Conservation (phyloP, 2,113 vertebrate genomes). For the Eupsittula cactorum region DNA sequence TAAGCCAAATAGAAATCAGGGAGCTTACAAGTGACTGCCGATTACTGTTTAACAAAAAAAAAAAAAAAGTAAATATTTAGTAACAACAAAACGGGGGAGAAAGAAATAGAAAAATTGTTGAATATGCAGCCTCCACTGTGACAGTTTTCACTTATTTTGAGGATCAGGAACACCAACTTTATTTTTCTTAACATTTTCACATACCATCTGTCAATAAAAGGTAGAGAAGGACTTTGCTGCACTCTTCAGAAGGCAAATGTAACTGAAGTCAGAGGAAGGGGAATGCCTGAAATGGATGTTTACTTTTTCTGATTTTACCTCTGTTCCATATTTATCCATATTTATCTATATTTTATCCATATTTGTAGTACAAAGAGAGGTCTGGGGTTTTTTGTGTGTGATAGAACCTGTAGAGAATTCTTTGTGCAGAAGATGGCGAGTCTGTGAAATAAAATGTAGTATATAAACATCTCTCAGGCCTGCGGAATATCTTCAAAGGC, state of each 20-base stretch:
- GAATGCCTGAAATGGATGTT: background rate
- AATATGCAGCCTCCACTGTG: background rate
- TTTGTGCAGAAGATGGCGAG: background rate
- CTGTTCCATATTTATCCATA: background rate
- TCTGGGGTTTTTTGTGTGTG: background rate
- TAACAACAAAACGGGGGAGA: background rate
- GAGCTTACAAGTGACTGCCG: background rate
- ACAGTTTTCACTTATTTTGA: background rate
- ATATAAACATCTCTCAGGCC: constrained; percentile 66
- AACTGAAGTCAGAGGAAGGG: background rate
- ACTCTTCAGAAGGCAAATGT: background rate
- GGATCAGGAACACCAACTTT: background rate
- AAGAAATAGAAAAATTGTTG: background rate
- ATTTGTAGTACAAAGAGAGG: background rate
- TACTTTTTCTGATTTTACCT: background rate
- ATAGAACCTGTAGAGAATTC: background rate
- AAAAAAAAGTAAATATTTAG: background rate
- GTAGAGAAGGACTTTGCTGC: background rate
- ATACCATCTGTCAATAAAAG: background rate
- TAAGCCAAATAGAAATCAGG: background rate
- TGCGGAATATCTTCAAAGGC: constrained; percentile 86
- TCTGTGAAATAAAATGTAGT: background rate
- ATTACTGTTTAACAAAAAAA: background rate
- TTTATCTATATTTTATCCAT: background rate
- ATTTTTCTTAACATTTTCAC: background rate